These are phyloP conservation scores for Temnothorax longispinosus DNA, from an alignment of 1,140 invertebrate species.

Conservation along the genomic window DNA sequence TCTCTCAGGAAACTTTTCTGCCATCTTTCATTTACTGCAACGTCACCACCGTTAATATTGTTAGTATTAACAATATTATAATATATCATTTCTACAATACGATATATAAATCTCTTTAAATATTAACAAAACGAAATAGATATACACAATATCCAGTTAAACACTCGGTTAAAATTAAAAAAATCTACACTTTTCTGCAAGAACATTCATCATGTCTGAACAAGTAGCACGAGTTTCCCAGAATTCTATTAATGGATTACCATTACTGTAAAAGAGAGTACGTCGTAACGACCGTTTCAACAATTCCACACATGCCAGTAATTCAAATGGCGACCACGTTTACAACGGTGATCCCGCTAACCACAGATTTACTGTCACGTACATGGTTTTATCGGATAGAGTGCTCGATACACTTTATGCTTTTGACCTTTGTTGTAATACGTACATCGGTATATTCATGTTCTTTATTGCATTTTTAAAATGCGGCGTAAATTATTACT, in stretches of 20 bases:
- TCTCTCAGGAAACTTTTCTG: neutral
- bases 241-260: constrained; percentile 51
- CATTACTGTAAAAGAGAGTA: constrained; percentile 15
- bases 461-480: constrained; percentile 32
- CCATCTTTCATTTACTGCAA: neutral
- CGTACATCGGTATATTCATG: neutral
- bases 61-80: neutral
- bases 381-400: constrained; percentile 43
- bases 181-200: neutral
- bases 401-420: constrained; percentile 44
- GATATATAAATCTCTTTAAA: constrained; percentile 5
- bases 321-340: constrained; percentile 66
- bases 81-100: neutral
- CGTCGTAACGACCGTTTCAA: constrained; percentile 61
- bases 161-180: constrained; percentile 9
- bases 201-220: constrained; percentile 26
- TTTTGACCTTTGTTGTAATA: constrained; percentile 44
- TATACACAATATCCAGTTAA: neutral
- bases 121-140: neutral
- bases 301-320: constrained; percentile 59
- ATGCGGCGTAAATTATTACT: neutral
- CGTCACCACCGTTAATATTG: neutral
- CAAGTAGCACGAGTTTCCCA: constrained; percentile 15
- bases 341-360: constrained; percentile 66
- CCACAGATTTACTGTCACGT: constrained; percentile 71